Percentiles rank a stretch among this genome's conserved stretches.
phyloP scores from a whole-genome alignment of 1,140 invertebrate species.

The Palaemon carinicauda region DNA sequence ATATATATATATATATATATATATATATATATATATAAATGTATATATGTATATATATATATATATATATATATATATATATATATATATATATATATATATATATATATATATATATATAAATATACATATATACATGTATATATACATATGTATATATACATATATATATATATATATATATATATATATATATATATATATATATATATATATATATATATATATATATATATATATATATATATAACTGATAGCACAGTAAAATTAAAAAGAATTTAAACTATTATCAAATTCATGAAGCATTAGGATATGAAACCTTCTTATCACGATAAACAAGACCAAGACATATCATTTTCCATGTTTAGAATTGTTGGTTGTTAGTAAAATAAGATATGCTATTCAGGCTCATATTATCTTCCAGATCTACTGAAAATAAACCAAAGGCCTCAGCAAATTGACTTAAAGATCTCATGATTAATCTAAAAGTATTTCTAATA shows the following conservation, averaged over 20 bases:
- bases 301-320: too few species aligned
- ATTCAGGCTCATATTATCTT: too few species aligned
- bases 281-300: too few species aligned
- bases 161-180: constrained; percentile 11
- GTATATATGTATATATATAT: background rate
- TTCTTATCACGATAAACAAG: too few species aligned
- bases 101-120: background rate
- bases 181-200: constrained; percentile 28
- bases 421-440: too few species aligned
- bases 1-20: background rate
- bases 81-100: background rate
- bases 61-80: background rate
- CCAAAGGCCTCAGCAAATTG: too few species aligned
- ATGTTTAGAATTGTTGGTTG: too few species aligned
- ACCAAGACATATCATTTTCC: too few species aligned
- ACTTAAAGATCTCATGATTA: too few species aligned
- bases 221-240: background rate
- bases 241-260: background rate
- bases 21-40: background rate
- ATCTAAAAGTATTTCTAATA: too few species aligned
- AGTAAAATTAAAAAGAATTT: background rate
- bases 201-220: background rate
- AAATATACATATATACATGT: background rate
- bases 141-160: background rate
- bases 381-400: too few species aligned